A percentile compares a stretch with the other conserved stretches of the same genome.
Evolutionary conservation across 2,888 invertebrate genomes (phyloP).

Genomic region (Microctonus aethiopoides): DNA sequence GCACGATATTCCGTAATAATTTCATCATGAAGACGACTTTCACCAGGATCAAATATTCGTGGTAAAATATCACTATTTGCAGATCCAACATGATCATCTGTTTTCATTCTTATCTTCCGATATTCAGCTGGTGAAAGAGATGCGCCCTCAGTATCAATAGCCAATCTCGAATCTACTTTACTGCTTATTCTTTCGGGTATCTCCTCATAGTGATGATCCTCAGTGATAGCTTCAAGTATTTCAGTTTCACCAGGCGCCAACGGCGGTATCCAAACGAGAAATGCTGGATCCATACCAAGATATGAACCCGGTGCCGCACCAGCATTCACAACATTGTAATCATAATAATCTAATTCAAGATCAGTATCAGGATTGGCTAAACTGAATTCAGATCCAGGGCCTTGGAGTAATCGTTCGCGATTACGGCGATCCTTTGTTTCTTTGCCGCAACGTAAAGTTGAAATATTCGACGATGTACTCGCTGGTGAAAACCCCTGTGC

Average conservation of each 20-base stretch:
- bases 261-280: slow-evolving; percentile 88
- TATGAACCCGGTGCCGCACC: slow-evolving; percentile 88
- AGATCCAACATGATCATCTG: slow-evolving; percentile 31
- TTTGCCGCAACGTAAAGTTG: slow-evolving; percentile 57
- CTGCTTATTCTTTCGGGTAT: slow-evolving; percentile 36
- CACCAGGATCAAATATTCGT: slow-evolving; percentile 44
- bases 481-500: slow-evolving; percentile 57
- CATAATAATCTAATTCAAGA: slow-evolving; percentile 88
- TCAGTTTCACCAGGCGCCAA: slow-evolving; percentile 75
- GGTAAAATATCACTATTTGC: slow-evolving; percentile 34
- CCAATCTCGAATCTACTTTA: slow-evolving; percentile 36
- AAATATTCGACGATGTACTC: slow-evolving; percentile 56
- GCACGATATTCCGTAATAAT: slow-evolving; percentile 56
- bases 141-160: slow-evolving; percentile 52
- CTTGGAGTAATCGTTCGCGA: slow-evolving; percentile 75
- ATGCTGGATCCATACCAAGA: slow-evolving; percentile 89
- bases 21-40: slow-evolving; percentile 52
- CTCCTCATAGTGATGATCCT: slow-evolving; percentile 50
- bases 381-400: slow-evolving; percentile 82
- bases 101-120: slow-evolving; percentile 41
- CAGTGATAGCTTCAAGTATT: slow-evolving; percentile 46
- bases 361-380: slow-evolving; percentile 79
- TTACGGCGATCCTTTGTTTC: slow-evolving; percentile 84
- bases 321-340: slow-evolving; percentile 85
- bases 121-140: slow-evolving; percentile 58